These are phyloP conservation scores for Alouatta palliata DNA, from an alignment of 2,113 vertebrate species.

Conservation along the genomic window DNA sequence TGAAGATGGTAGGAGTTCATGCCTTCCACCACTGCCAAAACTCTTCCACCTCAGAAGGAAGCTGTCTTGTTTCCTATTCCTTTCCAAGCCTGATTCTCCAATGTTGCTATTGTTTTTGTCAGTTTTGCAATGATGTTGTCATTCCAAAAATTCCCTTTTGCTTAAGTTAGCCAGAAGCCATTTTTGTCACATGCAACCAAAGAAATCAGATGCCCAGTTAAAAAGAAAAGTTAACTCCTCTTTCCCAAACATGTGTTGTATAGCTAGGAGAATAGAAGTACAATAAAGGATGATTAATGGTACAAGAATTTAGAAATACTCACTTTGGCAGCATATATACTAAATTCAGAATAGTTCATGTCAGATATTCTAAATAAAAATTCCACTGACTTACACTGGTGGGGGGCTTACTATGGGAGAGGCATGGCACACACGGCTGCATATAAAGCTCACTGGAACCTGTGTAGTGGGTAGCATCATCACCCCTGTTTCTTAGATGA, in stretches of 20 bases:
- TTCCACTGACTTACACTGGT: not conserved
- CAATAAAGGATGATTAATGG: not conserved
- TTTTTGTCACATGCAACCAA: not conserved
- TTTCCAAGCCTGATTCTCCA: not conserved
- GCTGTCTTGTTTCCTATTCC: not conserved
- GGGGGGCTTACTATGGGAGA: not conserved
- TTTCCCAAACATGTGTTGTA: not conserved
- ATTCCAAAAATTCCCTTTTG: constrained; percentile 5
- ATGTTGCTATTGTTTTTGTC: not conserved
- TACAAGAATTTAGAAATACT: not conserved
- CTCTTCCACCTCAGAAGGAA: not conserved
- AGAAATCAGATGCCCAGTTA: not conserved
- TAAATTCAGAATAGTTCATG: not conserved
- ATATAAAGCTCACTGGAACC: not conserved
- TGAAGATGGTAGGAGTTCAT: not conserved
- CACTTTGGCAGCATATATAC: not conserved
- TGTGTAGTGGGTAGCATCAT: not conserved
- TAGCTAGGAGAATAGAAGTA: not conserved
- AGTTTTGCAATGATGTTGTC: not conserved
- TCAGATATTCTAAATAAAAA: not conserved
- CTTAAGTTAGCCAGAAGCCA: not conserved
- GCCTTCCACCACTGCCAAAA: not conserved
- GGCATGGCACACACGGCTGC: not conserved
- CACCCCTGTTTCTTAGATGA: not conserved
- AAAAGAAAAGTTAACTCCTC: not conserved